Percentiles rank a stretch among this genome's conserved stretches.
phyloP scores from a whole-genome alignment of 2,888 invertebrate species.

The Isoperla grammatica region DNA sequence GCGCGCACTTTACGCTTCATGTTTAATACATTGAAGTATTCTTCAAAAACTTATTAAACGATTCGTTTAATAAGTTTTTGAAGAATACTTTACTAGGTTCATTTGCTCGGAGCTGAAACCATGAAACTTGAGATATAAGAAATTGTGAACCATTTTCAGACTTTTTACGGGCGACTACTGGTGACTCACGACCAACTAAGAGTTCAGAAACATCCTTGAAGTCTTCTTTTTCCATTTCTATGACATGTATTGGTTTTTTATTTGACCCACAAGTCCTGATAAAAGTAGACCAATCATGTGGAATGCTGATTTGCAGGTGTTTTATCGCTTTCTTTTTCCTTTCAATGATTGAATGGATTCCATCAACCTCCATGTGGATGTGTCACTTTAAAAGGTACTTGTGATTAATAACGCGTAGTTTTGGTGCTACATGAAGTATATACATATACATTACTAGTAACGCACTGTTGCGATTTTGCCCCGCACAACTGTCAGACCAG shows the following conservation, averaged over 20 bases:
- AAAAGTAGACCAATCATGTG: background rate
- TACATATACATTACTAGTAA: conserved; percentile 6
- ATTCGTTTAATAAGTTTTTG: background rate
- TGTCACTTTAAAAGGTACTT: conserved; percentile 30
- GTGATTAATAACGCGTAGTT: conserved; percentile 24
- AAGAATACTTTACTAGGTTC: background rate
- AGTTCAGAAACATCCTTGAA: background rate
- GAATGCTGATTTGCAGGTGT: background rate
- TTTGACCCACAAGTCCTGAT: too few species aligned
- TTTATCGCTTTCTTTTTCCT: conserved; percentile 17
- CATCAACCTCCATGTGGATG: conserved; percentile 32
- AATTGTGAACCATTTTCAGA: background rate
- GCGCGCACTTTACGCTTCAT: background rate
- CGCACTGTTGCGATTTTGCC: conserved; percentile 20
- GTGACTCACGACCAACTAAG: background rate
- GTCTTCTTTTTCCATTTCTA: background rate
- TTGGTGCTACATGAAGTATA: background rate
- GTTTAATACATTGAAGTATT: background rate
- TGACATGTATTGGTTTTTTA: background rate
- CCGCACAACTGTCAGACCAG: conserved; percentile 29
- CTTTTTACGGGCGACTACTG: background rate
- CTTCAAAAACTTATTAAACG: too few species aligned
- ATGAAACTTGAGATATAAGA: background rate
- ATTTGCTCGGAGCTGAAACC: background rate
- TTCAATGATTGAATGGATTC: conserved; percentile 30